These are phyloP conservation scores for Syncerus caffer DNA, from an alignment of 2,797 vertebrate genomes.

Conservation along the genomic window DNA sequence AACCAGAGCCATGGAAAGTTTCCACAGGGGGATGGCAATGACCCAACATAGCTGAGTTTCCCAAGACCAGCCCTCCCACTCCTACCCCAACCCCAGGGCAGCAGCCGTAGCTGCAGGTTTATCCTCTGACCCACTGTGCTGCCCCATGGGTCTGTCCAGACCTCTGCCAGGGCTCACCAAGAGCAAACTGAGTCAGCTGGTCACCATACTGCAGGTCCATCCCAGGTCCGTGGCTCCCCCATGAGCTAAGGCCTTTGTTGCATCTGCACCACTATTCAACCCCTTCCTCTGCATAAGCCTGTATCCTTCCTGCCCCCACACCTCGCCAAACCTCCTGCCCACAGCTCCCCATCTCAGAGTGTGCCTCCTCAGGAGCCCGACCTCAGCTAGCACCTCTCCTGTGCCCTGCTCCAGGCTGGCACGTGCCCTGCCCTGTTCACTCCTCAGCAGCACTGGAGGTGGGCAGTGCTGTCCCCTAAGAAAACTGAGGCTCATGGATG, in stretches of 20 bases:
- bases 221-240: neutral
- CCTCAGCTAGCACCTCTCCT: neutral
- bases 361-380: neutral
- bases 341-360: neutral
- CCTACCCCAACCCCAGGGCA: neutral
- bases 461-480: neutral
- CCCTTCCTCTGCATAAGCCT: neutral
- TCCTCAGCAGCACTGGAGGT: neutral
- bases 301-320: too few species aligned
- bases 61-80: neutral
- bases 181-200: neutral
- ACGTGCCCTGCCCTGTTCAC: fast-evolving
- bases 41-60: neutral
- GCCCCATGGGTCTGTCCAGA: too few species aligned
- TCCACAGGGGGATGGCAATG: neutral
- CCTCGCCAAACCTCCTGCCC: neutral
- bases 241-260: neutral
- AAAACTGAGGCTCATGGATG: neutral
- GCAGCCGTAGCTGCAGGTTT: neutral
- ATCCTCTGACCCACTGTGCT: neutral
- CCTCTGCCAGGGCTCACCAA: neutral
- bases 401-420: neutral
- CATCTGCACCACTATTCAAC: neutral
- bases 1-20: neutral
- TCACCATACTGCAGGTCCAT: neutral